Base-by-base conservation (phyloP, 92 coral and sea anemone genomes). In the Metridium senile region DNA sequence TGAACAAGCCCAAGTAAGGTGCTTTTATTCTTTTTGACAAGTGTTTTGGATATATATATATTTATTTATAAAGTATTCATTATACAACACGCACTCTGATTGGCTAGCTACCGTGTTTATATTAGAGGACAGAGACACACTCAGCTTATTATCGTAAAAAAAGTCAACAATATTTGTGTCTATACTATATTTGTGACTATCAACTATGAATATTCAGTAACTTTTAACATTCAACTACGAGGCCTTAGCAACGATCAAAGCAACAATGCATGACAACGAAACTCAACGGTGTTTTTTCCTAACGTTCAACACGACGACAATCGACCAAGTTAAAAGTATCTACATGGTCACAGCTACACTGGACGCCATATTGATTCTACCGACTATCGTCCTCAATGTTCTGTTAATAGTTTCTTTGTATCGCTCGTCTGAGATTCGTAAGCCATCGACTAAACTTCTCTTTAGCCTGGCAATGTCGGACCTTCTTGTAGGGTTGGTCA, bases 391-490 rank as follows among this genome's bases (percentile, higher is more conserved):
- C 33, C 51, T 76, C 39, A 76, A 76, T 54, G 43, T 76, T 33
- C 65, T 76, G 51, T 52, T 76, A 71, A 62, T 76, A n/a, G 46
- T 62, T 32, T 63, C 81, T 47, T 62, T 76, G 81, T 76, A 76
- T 58, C 64, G 72, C 25, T 76, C 81, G 35, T 57, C 81, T 18
- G 62, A 63, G 58, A 52, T 76, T 30, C 71, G 72, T 52, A 76
- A 76, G 74, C 81, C 81, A 6, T 28, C 73, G 2, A 76, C 81
- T 66, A 64, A 62, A 52, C 81, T 76, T 43, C 74, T 76, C 51
- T 76, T 39, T 56, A 76, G 81, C 45, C 31, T 76, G 62, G 72
- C 81, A n/a, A 26, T 66, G 33, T 76, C 81, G 26, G 81, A 76
- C 66, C 45, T 76, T n/a, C 74, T 76, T 13, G 52, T 76, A 49